These are phyloP conservation scores for Pristionchus pacificus DNA, from an alignment of 1,140 invertebrate genomes.

Conservation along the genomic window DNA sequence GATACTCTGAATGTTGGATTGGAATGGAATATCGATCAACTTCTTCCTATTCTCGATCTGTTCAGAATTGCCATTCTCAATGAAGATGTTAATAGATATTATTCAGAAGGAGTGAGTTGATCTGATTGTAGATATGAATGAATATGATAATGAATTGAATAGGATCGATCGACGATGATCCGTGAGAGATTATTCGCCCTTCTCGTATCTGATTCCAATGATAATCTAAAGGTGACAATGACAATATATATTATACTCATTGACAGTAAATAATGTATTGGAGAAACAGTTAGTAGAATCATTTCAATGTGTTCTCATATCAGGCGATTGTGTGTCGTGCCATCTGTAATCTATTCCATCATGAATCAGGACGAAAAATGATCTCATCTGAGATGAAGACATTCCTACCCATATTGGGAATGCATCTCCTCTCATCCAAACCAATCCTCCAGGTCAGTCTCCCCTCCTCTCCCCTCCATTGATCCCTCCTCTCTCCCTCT, in stretches of 20 bases:
- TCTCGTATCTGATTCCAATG: constrained; percentile 34
- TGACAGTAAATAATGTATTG: too few relatives aligned
- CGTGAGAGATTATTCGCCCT: constrained; percentile 25
- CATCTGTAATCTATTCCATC: constrained; percentile 42
- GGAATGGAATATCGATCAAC: constrained; percentile 39
- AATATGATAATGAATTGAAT: background rate
- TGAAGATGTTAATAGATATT: constrained; percentile 39
- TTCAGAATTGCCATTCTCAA: constrained; percentile 45
- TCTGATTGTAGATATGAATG: background rate
- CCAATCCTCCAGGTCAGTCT: background rate
- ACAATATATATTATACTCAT: background rate
- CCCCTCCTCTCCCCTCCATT: constrained; percentile 5
- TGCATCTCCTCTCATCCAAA: background rate
- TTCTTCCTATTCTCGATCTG: constrained; percentile 44
- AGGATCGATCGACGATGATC: constrained; percentile 16
- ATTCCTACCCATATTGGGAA: background rate
- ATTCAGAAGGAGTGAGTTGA: constrained; percentile 27
- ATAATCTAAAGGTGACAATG: constrained; percentile 1
- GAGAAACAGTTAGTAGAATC: background rate
- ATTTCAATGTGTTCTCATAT: constrained; percentile 5
- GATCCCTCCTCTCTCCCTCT: background rate
- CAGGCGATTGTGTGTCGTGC: constrained; percentile 42
- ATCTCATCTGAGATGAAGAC: background rate
- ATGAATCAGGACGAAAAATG: constrained; percentile 28
- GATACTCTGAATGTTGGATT: constrained; percentile 16